Evolutionary conservation across 2,113 vertebrate genomes (phyloP), one percentile per base, ranked within the genome.

Genomic region (Tupaia tana): DNA sequence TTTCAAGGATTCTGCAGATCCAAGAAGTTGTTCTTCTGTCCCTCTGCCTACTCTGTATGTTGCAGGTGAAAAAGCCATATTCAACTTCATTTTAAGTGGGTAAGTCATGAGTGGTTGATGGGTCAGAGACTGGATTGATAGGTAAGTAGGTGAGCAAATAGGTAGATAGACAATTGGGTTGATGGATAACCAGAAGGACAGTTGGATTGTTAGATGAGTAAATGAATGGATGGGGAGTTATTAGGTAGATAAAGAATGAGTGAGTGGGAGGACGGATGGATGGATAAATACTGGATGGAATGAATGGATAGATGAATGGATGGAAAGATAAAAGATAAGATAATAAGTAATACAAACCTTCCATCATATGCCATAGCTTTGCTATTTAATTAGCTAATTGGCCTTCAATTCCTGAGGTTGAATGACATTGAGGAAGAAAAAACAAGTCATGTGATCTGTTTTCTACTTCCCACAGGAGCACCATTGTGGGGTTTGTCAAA

Each of bases 1-100:
- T 90, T 64, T 54, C 56, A 89, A 79, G 82, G 43, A 63, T 88
- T 88, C 73, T 88, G 64, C 63, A 81, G 24, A 58, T 88, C 88
- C 86, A 69, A 86, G 85, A 83, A 79, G 6, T 56, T 67, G 85
- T 79, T 22, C 27, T 77, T 84, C 75, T 43, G 20, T 63, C 24
- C 25, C 63, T 70, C 25, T 78, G 19, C 11, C 15, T 18, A 15
- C 56, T 79, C 13, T 34, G 2, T 54, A 20, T 22, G 9, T 27
- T n/a, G 25, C 29, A 66, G 78, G 29, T 59, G 52, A 18, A 64
- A 84, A 92, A 77, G 61, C 34, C 25, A 9, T 7, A 11, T 54
- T 34, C 24, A 54, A 25, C 11, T 75, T 66, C 14, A 75, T 29
- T 29, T 19, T 43, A 43, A 12, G n/a, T 64, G 43, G 15, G 15